These are phyloP conservation scores for Cranoglanis bouderius DNA, from an alignment of 2,113 vertebrate species.

Conservation along the genomic window DNA sequence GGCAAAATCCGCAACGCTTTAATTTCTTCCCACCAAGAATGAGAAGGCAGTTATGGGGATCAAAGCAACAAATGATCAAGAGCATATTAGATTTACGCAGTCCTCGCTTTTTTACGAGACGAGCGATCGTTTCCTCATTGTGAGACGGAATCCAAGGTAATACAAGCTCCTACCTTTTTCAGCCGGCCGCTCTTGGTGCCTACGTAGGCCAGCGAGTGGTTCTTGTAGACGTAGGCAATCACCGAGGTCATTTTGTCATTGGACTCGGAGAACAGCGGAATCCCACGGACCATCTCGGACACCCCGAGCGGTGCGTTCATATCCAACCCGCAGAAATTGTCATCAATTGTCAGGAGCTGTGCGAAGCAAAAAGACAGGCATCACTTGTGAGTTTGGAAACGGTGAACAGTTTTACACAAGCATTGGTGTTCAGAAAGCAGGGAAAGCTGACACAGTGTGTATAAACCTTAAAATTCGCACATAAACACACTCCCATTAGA, in stretches of 20 bases:
- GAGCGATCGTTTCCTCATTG: no score
- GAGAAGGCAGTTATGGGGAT: no score
- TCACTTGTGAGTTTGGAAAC: neutral
- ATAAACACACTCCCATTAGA: neutral
- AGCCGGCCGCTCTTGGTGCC: constrained; percentile 92
- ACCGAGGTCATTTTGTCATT: constrained; percentile 93
- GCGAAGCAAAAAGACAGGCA: constrained; percentile 29
- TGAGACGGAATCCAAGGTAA: neutral
- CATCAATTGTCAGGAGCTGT: constrained; percentile 94
- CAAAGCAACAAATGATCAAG: neutral
- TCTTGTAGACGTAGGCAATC: constrained; percentile 97
- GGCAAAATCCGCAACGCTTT: neutral
- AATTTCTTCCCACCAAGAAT: neutral
- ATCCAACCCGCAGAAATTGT: constrained; percentile 97
- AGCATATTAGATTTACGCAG: neutral
- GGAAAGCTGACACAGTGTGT: neutral
- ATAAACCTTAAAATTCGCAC: constrained; percentile 14
- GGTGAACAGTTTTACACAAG: neutral
- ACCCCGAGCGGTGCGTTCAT: constrained; percentile 98
- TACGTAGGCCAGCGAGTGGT: constrained; percentile 96
- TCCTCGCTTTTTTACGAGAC: neutral
- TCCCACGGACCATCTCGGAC: constrained; percentile 92
- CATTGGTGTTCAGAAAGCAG: neutral
- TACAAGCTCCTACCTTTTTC: constrained; percentile 87
- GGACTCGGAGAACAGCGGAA: constrained; percentile 89